phyloP scores from a whole-genome alignment of 2,888 invertebrate genomes.

The Agrotis puta region DNA sequence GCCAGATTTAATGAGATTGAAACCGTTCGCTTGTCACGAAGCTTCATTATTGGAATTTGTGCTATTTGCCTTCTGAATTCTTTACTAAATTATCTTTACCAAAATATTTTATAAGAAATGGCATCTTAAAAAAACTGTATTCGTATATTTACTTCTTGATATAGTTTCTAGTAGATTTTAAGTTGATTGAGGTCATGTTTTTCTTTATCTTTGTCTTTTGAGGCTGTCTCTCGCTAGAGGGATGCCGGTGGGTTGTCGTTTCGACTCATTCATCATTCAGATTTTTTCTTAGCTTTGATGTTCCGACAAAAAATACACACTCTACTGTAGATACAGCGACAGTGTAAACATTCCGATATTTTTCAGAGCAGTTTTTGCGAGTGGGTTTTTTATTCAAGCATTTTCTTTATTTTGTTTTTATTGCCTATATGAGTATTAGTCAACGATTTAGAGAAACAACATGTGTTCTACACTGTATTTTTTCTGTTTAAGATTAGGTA shows the following conservation, averaged over 20 bases:
- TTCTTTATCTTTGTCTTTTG: conserved; percentile 20
- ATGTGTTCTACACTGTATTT: neutral
- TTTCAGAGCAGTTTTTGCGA: conserved; percentile 8
- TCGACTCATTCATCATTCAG: conserved; percentile 38
- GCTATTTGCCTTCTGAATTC: conserved; percentile 11
- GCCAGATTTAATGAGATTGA: conserved; percentile 22
- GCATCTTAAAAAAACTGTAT: neutral
- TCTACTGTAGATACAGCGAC: neutral
- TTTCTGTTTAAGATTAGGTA: too few relatives aligned
- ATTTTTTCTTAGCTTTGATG: conserved; percentile 31
- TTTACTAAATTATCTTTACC: neutral
- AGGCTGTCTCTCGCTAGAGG: conserved; percentile 12
- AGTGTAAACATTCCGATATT: conserved; percentile 15
- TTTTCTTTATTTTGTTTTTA: conserved; percentile 15
- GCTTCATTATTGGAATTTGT: conserved; percentile 32
- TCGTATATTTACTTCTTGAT: too few relatives aligned
- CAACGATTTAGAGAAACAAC: neutral
- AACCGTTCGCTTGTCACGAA: conserved; percentile 34
- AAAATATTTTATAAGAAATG: conserved; percentile 5
- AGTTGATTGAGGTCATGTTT: conserved; percentile 20
- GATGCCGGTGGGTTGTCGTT: conserved; percentile 11
- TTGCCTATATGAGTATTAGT: conserved; percentile 18
- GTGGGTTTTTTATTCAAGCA: neutral
- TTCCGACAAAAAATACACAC: conserved; percentile 22
- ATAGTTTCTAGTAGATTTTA: neutral